Conservation (phyloP, 2,888 invertebrate species). For the Cataglyphis altisquamis region DNA sequence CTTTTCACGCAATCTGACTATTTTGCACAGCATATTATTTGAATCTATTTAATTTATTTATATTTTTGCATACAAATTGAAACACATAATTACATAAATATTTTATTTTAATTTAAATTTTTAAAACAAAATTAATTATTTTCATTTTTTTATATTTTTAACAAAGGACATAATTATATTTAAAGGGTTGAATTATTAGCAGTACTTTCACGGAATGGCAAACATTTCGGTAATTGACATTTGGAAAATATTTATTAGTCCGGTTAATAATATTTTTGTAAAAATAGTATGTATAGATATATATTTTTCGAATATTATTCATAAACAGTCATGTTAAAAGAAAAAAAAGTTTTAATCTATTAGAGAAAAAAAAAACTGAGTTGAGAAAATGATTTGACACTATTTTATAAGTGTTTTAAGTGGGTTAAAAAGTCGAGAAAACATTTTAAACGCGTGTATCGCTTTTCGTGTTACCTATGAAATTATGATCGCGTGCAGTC, state of each 20-base stretch:
- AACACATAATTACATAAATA: not conserved
- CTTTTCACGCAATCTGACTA: not conserved
- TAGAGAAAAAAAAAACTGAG: not conserved
- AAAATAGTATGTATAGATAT: not conserved
- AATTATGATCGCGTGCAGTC: constrained; percentile 16
- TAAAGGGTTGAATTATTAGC: not conserved
- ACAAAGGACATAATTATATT: not conserved
- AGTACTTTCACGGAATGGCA: not conserved
- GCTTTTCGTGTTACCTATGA: constrained; percentile 10
- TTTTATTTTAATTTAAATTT: not conserved
- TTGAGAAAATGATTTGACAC: not conserved
- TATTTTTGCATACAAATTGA: not conserved
- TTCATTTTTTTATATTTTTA: not conserved
- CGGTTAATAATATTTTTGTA: not conserved
- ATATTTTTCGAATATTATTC: not conserved
- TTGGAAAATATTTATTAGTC: not conserved
- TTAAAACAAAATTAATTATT: not conserved
- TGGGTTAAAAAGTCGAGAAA: not conserved
- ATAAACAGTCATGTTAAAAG: not conserved
- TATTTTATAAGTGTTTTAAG: constrained; percentile 18
- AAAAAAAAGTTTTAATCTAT: constrained; percentile 3
- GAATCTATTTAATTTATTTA: not conserved
- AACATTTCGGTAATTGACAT: not conserved
- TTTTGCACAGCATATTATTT: not conserved
- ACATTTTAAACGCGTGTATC: not conserved